A percentile compares a stretch with the other conserved stretches of the same genome.
Evolutionary conservation across 2,888 invertebrate genomes (phyloP).

Genomic region (Leptarthrus brevirostris): DNA sequence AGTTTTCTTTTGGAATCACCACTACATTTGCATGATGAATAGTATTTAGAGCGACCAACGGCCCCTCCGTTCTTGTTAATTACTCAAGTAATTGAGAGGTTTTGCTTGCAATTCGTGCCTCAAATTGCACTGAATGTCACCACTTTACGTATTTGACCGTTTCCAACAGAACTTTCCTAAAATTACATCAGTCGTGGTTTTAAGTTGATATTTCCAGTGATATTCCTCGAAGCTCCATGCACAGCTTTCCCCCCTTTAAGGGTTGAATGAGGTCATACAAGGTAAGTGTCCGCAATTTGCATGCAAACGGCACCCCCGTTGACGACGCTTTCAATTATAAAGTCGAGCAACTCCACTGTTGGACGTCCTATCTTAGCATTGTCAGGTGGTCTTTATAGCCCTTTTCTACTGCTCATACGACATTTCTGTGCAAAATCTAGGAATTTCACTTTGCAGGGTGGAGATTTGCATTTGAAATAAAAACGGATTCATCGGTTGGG

Average conservation of each 20-base stretch:
- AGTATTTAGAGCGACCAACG: neutral
- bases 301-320: conserved; percentile 33
- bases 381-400: conserved; percentile 31
- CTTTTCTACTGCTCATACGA: conserved; percentile 23
- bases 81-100: conserved; percentile 17
- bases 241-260: neutral
- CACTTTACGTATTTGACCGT: neutral
- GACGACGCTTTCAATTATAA: conserved; percentile 36
- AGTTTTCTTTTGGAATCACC: neutral
- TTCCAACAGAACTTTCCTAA: neutral
- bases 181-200: neutral
- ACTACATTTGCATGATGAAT: neutral
- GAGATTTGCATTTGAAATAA: conserved; percentile 32
- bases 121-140: conserved; percentile 10
- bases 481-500: conserved; percentile 12
- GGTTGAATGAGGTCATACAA: conserved; percentile 29
- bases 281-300: conserved; percentile 35
- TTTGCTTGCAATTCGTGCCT: conserved; percentile 7
- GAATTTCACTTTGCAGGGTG: conserved; percentile 18
- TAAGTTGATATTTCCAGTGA: conserved; percentile 16
- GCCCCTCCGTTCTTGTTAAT: neutral
- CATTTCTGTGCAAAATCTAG: conserved; percentile 14
- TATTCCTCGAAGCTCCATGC: neutral
- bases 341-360: neutral
- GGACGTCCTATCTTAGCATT: conserved; percentile 28